These are phyloP conservation scores for Synanthedon vespiformis DNA, from an alignment of 2,888 invertebrate species.

Conservation along the genomic window DNA sequence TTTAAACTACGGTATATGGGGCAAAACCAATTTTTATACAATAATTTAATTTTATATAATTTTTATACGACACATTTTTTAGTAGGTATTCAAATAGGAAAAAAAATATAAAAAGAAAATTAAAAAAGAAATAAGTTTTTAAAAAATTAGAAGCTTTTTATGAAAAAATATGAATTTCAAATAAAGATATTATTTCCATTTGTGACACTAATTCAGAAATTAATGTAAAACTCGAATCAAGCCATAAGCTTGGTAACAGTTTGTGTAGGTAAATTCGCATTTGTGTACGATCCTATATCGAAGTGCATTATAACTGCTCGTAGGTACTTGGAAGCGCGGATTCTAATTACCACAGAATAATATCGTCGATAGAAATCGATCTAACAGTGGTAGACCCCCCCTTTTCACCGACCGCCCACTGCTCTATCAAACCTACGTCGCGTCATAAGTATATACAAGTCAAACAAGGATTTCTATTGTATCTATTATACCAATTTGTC, in stretches of 20 bases:
- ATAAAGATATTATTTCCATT: too few relatives aligned
- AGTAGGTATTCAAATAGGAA: too few relatives aligned
- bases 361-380: slow-evolving; percentile 62
- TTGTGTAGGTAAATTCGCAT: not conserved
- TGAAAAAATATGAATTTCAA: too few relatives aligned
- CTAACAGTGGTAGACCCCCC: slow-evolving; percentile 36
- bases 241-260: not conserved
- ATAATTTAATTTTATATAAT: too few relatives aligned
- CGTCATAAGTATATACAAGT: not conserved
- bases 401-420: slow-evolving; percentile 14
- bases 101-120: too few relatives aligned
- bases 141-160: too few relatives aligned
- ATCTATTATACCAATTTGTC: not conserved
- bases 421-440: not conserved
- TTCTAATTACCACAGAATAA: slow-evolving; percentile 66
- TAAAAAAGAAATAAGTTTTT: too few relatives aligned
- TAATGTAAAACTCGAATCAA: too few relatives aligned
- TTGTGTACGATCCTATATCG: not conserved
- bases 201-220: too few relatives aligned
- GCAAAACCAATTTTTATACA: too few relatives aligned
- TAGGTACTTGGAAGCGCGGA: slow-evolving; percentile 27
- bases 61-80: too few relatives aligned
- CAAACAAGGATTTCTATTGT: not conserved
- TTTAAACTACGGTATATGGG: too few relatives aligned
- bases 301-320: slow-evolving; percentile 12